These are phyloP conservation scores for Nibea coibor DNA, from an alignment of 2,113 vertebrate species.

Conservation along the genomic window DNA sequence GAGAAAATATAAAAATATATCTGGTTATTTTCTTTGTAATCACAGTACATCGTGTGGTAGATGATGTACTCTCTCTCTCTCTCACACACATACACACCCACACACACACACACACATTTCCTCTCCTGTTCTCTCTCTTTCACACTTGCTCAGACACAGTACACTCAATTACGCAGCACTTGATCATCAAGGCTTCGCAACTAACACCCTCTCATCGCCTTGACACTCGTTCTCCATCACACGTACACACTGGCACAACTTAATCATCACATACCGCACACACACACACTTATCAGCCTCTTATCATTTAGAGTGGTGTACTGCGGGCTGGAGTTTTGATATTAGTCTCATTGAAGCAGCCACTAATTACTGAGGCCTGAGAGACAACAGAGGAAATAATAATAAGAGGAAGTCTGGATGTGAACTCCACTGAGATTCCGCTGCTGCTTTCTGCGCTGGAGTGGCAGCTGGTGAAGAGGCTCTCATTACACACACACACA, in stretches of 20 bases:
- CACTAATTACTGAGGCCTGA: constrained; percentile 62
- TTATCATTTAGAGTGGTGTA: constrained; percentile 61
- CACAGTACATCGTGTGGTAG: neutral
- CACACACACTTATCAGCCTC: constrained; percentile 45
- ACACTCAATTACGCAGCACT: constrained; percentile 64
- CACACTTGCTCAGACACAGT: constrained; percentile 48
- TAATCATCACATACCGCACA: constrained; percentile 52
- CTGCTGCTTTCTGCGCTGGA: constrained; percentile 27
- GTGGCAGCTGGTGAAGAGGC: constrained; percentile 41
- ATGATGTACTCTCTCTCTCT: neutral
- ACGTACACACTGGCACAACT: constrained; percentile 50
- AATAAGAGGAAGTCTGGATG: constrained; percentile 55
- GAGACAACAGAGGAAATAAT: constrained; percentile 66
- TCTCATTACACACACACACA: constrained; percentile 24
- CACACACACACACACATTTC: constrained; percentile 38
- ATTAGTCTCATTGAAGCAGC: constrained; percentile 70
- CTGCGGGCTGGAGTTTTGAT: constrained; percentile 58
- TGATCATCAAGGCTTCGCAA: constrained; percentile 63
- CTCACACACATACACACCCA: neutral
- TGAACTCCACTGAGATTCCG: constrained; percentile 41
- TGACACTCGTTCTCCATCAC: constrained; percentile 56
- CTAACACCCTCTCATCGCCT: constrained; percentile 65
- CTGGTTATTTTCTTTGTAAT: constrained; percentile 7
- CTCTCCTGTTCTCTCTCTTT: constrained; percentile 31
- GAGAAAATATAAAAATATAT: neutral